Evolutionary conservation across 2,113 vertebrate species (phyloP), one percentile per base, ranked within the genome.

Genomic region (Charadrius vociferus): DNA sequence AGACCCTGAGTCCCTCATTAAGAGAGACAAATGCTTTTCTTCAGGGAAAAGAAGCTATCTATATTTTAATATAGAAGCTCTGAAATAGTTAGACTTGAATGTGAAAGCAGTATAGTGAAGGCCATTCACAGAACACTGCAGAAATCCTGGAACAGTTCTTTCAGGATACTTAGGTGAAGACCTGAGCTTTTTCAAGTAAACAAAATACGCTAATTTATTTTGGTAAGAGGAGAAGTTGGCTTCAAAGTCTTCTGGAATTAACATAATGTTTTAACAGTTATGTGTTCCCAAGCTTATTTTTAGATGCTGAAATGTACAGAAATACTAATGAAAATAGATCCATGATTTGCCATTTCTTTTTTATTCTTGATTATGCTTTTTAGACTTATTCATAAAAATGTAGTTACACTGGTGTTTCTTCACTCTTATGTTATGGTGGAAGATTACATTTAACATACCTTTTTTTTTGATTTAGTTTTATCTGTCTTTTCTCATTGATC

Each of bases 1-100:
- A 50, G 16, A n/a, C 4, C 3, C 7, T 0, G 1, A 45, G 49
- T 61, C 26, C 13, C 10, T 75, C 4, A 3, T 67, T 53, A 30
- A 71, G 22, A 82, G 47, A 30, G 4, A 49, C 18, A 70, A 52
- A 5, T 13, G 6, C 2, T 63, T 4, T 80, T 63, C 34, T 50
- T 3, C 14, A 24, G 16, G 11, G 10, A 41, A 63, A 63, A 68
- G 1, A 75, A 55, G 32, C n/a, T 65, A 12, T 56, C 10, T 62
- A 5, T 4, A 1, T 45, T 82, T 75, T 70, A n/a, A 37, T 73
- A 24, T 6, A 37, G 50, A 55, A 78, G 10, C 12, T 86, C 77
- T 59, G 53, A 58, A 87, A 56, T 90, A 59, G 63, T 82, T 61
- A 86, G 41, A 67, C 15, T 17, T 49, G 17, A 58, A 14, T 63